Evolutionary conservation across 2,888 invertebrate genomes (phyloP).

Genomic region (Tenthredo notha): DNA sequence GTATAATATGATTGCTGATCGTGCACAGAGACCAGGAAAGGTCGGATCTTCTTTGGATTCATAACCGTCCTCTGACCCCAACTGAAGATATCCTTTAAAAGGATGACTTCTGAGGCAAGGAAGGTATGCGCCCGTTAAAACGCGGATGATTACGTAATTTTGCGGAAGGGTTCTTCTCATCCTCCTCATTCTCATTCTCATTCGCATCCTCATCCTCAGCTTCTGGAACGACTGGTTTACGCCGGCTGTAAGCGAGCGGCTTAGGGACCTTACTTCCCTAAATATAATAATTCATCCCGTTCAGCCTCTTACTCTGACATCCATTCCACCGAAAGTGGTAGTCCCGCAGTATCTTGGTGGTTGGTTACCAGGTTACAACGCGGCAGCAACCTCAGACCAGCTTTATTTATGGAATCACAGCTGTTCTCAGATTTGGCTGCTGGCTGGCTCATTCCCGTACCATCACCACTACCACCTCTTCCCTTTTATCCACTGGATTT

Average conservation of each 20-base stretch:
- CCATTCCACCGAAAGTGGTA: slow-evolving; percentile 42
- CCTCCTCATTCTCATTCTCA: neutral
- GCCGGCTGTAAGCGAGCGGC: slow-evolving; percentile 64
- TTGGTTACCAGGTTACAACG: neutral
- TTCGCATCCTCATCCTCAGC: neutral
- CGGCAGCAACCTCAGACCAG: slow-evolving; percentile 54
- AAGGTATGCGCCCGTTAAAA: slow-evolving; percentile 53
- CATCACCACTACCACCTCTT: neutral
- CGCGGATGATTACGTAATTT: slow-evolving; percentile 63
- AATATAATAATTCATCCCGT: slow-evolving; percentile 66
- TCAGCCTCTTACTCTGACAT: slow-evolving; percentile 36
- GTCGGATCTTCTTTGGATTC: neutral
- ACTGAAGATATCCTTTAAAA: slow-evolving; percentile 25
- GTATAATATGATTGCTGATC: neutral
- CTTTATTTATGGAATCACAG: slow-evolving; percentile 74
- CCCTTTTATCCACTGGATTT: neutral
- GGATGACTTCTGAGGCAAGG: slow-evolving; percentile 49
- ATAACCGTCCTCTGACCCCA: neutral
- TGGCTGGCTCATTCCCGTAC: neutral
- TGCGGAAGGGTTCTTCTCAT: slow-evolving; percentile 46
- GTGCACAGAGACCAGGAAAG: neutral
- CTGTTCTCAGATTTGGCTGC: slow-evolving; percentile 61
- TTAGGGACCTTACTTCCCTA: slow-evolving; percentile 61
- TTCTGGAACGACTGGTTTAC: slow-evolving; percentile 59
- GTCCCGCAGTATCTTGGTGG: slow-evolving; percentile 26